phyloP scores from a whole-genome alignment of 30 jellyfish, hydroid and myxozoan species.

The Sanderia malayensis region DNA sequence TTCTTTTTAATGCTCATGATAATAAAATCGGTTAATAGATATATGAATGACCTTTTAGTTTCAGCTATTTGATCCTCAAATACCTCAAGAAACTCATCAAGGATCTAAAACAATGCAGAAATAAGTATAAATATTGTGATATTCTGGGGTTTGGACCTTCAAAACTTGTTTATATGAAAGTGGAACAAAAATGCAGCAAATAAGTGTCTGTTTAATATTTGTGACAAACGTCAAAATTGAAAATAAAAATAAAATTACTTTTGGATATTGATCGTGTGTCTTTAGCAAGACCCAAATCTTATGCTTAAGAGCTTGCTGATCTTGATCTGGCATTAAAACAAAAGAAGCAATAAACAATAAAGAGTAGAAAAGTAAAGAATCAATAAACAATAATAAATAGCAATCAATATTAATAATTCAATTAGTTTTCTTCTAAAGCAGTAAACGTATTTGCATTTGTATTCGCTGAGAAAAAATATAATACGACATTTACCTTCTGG shows the following conservation, averaged over 20 bases:
- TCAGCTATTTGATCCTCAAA: conserved; percentile 23
- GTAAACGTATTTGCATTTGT: too few species aligned
- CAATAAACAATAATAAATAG: too few species aligned
- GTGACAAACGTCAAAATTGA: too few species aligned
- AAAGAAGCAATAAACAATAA: too few species aligned
- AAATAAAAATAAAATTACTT: neutral
- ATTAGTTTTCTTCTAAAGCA: too few species aligned
- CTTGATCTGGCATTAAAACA: neutral
- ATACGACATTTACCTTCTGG: conserved; percentile 7
- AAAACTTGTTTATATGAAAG: too few species aligned
- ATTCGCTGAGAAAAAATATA: too few species aligned
- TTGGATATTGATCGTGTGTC: neutral
- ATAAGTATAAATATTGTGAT: neutral
- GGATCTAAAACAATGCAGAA: conserved; percentile 9
- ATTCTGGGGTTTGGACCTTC: too few species aligned
- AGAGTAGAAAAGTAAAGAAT: neutral
- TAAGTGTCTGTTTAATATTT: too few species aligned
- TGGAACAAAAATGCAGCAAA: too few species aligned
- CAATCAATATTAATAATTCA: neutral
- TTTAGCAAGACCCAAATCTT: neutral
- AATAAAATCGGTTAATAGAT: too few species aligned
- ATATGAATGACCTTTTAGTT: conserved; percentile 7
- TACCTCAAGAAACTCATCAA: conserved; percentile 36
- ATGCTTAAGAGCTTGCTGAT: neutral
- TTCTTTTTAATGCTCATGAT: too few species aligned